Conservation (phyloP, 2,888 invertebrate species). For the Ochropleura leucogaster region DNA sequence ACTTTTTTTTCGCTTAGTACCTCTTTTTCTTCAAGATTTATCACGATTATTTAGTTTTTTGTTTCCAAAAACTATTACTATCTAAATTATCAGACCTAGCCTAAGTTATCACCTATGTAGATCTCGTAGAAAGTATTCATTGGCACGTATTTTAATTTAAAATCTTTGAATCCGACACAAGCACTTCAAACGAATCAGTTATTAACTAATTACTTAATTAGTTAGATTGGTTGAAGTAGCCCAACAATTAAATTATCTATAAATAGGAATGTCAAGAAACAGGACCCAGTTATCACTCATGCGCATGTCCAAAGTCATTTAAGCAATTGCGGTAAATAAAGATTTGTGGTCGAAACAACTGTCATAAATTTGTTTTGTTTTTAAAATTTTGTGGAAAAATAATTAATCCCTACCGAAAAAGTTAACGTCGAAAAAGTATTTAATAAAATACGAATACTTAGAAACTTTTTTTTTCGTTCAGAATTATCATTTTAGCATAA, state of each 20-base stretch:
- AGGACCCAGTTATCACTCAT: constrained; percentile 33
- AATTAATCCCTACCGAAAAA: neutral
- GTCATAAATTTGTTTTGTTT: neutral
- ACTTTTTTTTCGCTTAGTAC: too few relatives aligned
- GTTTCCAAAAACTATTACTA: neutral
- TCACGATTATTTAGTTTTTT: neutral
- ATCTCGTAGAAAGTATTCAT: neutral
- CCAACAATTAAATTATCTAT: constrained; percentile 17
- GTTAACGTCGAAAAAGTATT: neutral
- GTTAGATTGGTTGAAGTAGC: constrained; percentile 10
- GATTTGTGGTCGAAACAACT: constrained; percentile 9
- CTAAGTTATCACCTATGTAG: neutral
- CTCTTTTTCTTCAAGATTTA: neutral
- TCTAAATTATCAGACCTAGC: neutral
- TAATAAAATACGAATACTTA: neutral
- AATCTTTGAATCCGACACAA: neutral
- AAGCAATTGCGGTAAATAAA: constrained; percentile 3
- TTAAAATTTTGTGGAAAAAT: neutral
- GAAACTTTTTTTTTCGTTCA: neutral
- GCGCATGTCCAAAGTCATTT: constrained; percentile 22
- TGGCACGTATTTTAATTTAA: constrained; percentile 14
- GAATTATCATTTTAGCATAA: neutral
- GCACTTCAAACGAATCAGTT: neutral
- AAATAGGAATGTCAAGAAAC: constrained; percentile 23
- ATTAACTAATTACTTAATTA: constrained; percentile 22